Evolutionary conservation across 2,888 invertebrate genomes (phyloP).

Genomic region (Acanthosepion lycidas): DNA sequence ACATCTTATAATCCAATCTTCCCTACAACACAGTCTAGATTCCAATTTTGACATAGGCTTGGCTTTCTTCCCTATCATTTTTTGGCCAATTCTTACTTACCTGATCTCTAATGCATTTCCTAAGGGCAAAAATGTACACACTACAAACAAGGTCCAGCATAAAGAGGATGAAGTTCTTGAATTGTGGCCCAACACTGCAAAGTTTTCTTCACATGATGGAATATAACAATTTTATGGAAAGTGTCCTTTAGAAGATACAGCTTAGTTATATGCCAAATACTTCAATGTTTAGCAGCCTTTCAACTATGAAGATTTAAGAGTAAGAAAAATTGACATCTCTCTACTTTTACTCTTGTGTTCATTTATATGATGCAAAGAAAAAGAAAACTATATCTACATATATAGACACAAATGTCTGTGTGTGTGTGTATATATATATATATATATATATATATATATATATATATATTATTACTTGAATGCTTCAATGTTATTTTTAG

Average conservation of each 20-base stretch:
- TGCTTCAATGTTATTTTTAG: too few species aligned
- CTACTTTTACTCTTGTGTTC: too few species aligned
- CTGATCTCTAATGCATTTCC: conserved; percentile 33
- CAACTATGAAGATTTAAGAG: too few species aligned
- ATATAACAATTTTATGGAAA: background rate
- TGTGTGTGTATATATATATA: too few species aligned
- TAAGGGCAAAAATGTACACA: background rate
- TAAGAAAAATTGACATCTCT: too few species aligned
- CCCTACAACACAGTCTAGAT: background rate
- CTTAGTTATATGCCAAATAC: too few species aligned
- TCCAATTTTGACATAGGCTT: background rate
- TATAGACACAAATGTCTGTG: too few species aligned
- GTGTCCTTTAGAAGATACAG: background rate
- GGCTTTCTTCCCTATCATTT: conserved; percentile 9
- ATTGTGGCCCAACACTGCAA: background rate
- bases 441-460: too few species aligned
- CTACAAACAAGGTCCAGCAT: background rate
- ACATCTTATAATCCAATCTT: conserved; percentile 1
- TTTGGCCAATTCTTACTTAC: background rate
- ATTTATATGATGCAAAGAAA: too few species aligned
- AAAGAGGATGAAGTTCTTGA: background rate
- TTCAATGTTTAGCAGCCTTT: too few species aligned
- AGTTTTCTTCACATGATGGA: background rate
- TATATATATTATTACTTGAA: too few species aligned
- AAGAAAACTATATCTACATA: too few species aligned